A percentile compares a stretch with the other conserved stretches of the same genome.
These are phyloP conservation scores for Heliothis subflexa DNA, from an alignment of 1,140 invertebrate genomes.

Conservation along the genomic window DNA sequence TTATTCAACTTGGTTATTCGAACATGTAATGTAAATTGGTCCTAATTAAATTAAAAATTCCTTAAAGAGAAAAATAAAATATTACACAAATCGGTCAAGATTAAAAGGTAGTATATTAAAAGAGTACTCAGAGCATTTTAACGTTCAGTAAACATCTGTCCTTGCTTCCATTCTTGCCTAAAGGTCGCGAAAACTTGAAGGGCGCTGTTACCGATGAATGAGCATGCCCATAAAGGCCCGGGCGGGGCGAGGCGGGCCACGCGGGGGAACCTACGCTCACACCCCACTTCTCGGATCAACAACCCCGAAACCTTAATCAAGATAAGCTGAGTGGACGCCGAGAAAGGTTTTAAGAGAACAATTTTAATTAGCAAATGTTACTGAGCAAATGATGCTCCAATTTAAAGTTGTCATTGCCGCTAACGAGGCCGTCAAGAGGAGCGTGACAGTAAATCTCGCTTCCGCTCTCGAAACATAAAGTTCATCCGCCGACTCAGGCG, in stretches of 20 bases:
- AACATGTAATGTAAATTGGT: background rate
- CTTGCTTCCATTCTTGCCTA: constrained; percentile 65
- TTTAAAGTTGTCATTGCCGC: constrained; percentile 42
- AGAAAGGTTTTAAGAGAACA: constrained; percentile 62
- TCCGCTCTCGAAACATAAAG: constrained; percentile 51
- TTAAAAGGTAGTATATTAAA: background rate
- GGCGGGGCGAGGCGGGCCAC: constrained; percentile 52
- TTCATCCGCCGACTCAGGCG: constrained; percentile 30
- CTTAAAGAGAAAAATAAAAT: background rate
- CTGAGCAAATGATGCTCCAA: constrained; percentile 38
- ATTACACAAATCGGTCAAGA: background rate
- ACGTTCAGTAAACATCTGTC: constrained; percentile 60
- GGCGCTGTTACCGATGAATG: constrained; percentile 75
- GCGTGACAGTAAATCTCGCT: constrained; percentile 45
- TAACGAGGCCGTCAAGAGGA: constrained; percentile 39
- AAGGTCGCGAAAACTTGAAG: constrained; percentile 79
- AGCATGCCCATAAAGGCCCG: constrained; percentile 63
- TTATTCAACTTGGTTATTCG: background rate
- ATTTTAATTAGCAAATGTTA: constrained; percentile 63
- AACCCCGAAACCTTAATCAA: constrained; percentile 80
- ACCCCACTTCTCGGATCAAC: constrained; percentile 71
- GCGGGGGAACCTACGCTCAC: constrained; percentile 52
- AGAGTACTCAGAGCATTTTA: constrained; percentile 26
- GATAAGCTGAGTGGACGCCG: constrained; percentile 69
- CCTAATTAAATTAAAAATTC: background rate